Percentiles rank a stretch among this genome's conserved stretches.
Evolutionary conservation across 2,113 vertebrate species (phyloP).

Genomic region (Pipa parva): DNA sequence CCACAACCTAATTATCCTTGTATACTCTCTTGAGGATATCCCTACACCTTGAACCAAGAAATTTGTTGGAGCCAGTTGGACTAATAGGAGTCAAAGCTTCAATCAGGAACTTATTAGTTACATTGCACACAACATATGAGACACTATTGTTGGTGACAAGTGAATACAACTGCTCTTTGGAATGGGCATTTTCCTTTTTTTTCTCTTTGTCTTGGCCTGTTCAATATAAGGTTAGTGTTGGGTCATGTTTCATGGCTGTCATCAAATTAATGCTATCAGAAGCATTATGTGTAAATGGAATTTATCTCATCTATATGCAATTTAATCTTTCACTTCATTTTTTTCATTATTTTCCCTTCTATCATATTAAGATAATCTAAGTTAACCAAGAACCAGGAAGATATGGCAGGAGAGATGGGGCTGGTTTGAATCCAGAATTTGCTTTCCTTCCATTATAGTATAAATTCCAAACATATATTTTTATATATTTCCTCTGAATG

Average conservation of each 20-base stretch:
- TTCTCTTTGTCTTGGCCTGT: slow-evolving; percentile 53
- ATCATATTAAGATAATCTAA: too few relatives aligned
- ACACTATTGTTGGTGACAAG: slow-evolving; percentile 54
- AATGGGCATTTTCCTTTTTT: slow-evolving; percentile 54
- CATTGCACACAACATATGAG: slow-evolving; percentile 46
- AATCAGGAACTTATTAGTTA: slow-evolving; percentile 61
- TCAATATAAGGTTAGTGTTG: slow-evolving; percentile 60
- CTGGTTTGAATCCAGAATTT: too few relatives aligned
- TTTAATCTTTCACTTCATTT: slow-evolving; percentile 47
- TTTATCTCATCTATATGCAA: slow-evolving; percentile 56
- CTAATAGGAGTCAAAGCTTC: slow-evolving; percentile 66
- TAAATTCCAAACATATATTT: too few relatives aligned
- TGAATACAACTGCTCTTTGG: slow-evolving; percentile 48
- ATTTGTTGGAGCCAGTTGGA: slow-evolving; percentile 55
- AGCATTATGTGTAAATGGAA: slow-evolving; percentile 54
- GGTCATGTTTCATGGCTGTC: slow-evolving; percentile 58
- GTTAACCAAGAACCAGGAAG: too few relatives aligned
- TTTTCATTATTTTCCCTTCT: slow-evolving; percentile 34
- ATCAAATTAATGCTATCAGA: slow-evolving; percentile 62
- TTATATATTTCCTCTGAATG: too few relatives aligned
- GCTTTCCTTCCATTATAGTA: too few relatives aligned
- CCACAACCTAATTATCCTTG: slow-evolving; percentile 50
- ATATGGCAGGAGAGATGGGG: too few relatives aligned
- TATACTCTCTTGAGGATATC: slow-evolving; percentile 49
- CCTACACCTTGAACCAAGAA: slow-evolving; percentile 52